These are phyloP conservation scores for Acanthacorydalis orientalis DNA, from an alignment of 2,888 invertebrate genomes.

Conservation along the genomic window DNA sequence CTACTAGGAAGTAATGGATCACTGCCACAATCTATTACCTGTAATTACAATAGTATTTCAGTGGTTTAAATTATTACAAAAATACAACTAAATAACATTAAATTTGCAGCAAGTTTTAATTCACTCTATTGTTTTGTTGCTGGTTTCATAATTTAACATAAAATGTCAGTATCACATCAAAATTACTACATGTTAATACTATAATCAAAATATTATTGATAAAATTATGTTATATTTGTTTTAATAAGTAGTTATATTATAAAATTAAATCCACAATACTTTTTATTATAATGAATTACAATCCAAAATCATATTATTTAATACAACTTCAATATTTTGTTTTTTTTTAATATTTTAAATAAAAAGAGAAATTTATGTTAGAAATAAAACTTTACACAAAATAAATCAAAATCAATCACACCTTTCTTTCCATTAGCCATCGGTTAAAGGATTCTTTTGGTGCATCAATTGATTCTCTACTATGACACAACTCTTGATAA, in stretches of 20 bases:
- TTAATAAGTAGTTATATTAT: not conserved
- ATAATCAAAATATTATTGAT: too few species aligned
- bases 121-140: too few species aligned
- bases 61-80: not conserved
- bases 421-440: conserved; percentile 89
- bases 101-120: too few species aligned
- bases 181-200: too few species aligned
- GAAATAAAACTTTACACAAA: conserved; percentile 41
- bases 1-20: conserved; percentile 85
- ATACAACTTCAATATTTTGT: too few species aligned
- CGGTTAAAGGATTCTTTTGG: conserved; percentile 92
- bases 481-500: conserved; percentile 87
- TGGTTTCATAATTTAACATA: too few species aligned
- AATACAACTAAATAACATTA: too few species aligned
- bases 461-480: conserved; percentile 83
- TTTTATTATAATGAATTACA: not conserved
- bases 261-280: not conserved
- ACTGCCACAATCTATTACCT: conserved; percentile 47
- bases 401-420: conserved; percentile 28
- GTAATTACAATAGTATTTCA: conserved; percentile 23
- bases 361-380: too few species aligned
- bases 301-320: too few species aligned
- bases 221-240: not conserved
- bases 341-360: too few species aligned
- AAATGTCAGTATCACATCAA: too few species aligned